Evolutionary conservation across 2,797 vertebrate genomes (phyloP).

Genomic region (Gymnocypris eckloni): DNA sequence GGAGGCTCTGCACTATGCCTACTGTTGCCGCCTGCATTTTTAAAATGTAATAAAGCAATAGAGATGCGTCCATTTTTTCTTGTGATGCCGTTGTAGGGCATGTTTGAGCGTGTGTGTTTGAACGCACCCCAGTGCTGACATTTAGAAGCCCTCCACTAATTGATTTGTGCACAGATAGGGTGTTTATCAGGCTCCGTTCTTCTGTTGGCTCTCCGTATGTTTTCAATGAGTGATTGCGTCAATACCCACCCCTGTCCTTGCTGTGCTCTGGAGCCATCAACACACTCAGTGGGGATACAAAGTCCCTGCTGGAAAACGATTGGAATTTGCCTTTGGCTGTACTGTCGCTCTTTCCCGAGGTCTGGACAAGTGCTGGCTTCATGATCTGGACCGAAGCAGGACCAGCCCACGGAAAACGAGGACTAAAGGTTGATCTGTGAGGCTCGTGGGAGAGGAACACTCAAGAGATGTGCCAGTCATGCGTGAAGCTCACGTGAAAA

Average conservation of each 20-base stretch:
- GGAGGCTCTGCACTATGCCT: slow-evolving; percentile 48
- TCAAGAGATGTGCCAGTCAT: slow-evolving; percentile 12
- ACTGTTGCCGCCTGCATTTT: slow-evolving; percentile 28
- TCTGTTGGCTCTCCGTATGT: slow-evolving; percentile 62
- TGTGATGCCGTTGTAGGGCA: background rate
- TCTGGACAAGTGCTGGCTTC: background rate
- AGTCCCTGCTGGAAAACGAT: slow-evolving; percentile 55
- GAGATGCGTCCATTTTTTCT: slow-evolving; percentile 43
- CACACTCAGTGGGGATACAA: slow-evolving; percentile 45
- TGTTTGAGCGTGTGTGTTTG: slow-evolving; percentile 37
- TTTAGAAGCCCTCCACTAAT: slow-evolving; percentile 55
- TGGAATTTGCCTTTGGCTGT: slow-evolving; percentile 36
- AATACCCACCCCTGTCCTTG: slow-evolving; percentile 53
- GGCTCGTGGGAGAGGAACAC: slow-evolving; percentile 9
- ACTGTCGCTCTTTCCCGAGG: slow-evolving; percentile 38
- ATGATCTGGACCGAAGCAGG: slow-evolving; percentile 23
- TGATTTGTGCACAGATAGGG: slow-evolving; percentile 64
- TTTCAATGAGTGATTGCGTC: slow-evolving; percentile 42
- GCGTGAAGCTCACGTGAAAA: background rate
- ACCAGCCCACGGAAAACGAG: slow-evolving; percentile 2
- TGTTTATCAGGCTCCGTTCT: slow-evolving; percentile 57
- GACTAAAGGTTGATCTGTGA: slow-evolving; percentile 20
- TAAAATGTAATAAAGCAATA: slow-evolving; percentile 39
- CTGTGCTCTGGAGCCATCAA: slow-evolving; percentile 52
- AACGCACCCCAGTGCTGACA: slow-evolving; percentile 27